Percentiles rank a stretch among this genome's conserved stretches.
Conservation (phyloP, 1,140 invertebrate species). For the Drosophila kohkoa region DNA sequence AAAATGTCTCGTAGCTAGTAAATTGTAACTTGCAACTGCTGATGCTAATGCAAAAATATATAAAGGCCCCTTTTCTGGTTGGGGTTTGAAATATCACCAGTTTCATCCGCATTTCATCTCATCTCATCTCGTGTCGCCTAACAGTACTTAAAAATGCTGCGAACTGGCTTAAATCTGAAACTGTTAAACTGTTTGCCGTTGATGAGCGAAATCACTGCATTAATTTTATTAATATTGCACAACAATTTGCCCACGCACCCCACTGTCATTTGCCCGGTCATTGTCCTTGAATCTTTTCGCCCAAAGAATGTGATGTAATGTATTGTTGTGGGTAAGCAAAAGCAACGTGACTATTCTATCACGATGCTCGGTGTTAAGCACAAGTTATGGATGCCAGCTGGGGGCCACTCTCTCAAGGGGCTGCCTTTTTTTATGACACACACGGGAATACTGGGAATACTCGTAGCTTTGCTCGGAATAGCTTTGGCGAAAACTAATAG, state of each 20-base stretch:
- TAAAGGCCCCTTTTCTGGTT: constrained; percentile 40
- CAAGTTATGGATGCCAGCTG: constrained; percentile 46
- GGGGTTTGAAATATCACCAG: constrained; percentile 56
- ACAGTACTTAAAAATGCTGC: constrained; percentile 59
- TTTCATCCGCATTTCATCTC: background rate
- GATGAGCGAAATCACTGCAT: constrained; percentile 72
- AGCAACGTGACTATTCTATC: too few species aligned
- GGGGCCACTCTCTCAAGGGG: background rate
- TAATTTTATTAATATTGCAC: constrained; percentile 78
- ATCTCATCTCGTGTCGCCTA: constrained; percentile 31
- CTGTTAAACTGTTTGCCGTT: background rate
- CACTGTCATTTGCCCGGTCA: constrained; percentile 56
- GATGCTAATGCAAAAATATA: constrained; percentile 49
- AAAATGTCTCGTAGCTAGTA: background rate
- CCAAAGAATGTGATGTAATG: constrained; percentile 9
- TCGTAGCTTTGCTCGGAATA: background rate
- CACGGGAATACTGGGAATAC: constrained; percentile 58
- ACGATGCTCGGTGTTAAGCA: constrained; percentile 3
- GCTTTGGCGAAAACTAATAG: constrained; percentile 19
- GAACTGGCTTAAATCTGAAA: constrained; percentile 8
- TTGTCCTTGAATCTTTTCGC: constrained; percentile 51
- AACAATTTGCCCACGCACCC: constrained; percentile 65
- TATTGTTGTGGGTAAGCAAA: background rate
- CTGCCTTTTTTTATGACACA: constrained; percentile 48
- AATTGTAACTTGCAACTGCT: background rate